phyloP scores from a whole-genome alignment of 2,113 vertebrate species.

The Scalopus aquaticus region DNA sequence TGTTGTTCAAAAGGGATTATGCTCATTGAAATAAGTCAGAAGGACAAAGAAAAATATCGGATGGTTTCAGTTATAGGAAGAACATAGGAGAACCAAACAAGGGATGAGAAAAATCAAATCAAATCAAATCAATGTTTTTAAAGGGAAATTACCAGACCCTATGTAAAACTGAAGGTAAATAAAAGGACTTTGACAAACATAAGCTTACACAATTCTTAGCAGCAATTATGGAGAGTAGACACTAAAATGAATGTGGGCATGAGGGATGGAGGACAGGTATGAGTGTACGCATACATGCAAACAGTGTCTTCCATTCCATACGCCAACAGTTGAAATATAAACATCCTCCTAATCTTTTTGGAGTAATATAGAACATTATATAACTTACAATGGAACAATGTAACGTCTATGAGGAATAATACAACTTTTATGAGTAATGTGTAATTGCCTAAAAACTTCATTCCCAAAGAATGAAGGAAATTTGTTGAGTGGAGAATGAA shows the following conservation, averaged over 20 bases:
- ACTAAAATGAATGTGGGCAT: not conserved
- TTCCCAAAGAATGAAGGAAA: not conserved
- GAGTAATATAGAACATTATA: not conserved
- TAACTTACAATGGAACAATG: not conserved
- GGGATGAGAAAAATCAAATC: too few species aligned
- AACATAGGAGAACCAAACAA: too few species aligned
- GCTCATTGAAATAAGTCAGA: too few species aligned
- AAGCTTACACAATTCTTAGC: not conserved
- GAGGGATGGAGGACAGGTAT: too few species aligned
- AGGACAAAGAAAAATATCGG: too few species aligned
- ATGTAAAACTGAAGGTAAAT: not conserved
- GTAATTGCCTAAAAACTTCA: not conserved
- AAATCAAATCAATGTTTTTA: too few species aligned
- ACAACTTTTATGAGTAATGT: not conserved
- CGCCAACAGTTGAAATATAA: not conserved
- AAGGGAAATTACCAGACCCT: not conserved
- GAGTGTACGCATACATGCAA: not conserved
- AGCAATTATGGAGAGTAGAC: not conserved
- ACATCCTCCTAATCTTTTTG: not conserved
- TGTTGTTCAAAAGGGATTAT: too few species aligned
- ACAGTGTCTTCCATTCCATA: not conserved
- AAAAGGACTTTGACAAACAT: not conserved
- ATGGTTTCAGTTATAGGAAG: too few species aligned
- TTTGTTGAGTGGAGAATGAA: conserved; percentile 24
- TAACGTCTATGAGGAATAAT: conserved; percentile 7